These are phyloP conservation scores for Microctenopoma lineatum DNA, from an alignment of 2,797 vertebrate species.

Conservation along the genomic window DNA sequence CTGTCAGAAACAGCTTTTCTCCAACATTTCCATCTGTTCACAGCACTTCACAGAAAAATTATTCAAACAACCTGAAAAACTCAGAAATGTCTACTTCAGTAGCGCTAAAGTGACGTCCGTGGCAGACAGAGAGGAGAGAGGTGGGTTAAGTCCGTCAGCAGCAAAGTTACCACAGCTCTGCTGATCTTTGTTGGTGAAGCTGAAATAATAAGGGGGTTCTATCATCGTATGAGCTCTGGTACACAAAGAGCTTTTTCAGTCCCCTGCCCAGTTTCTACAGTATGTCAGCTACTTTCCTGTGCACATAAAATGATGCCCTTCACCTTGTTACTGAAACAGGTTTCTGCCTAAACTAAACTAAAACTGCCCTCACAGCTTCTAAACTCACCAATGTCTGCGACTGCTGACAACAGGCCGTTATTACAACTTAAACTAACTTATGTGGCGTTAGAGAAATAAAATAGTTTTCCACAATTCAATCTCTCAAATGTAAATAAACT, in stretches of 20 bases:
- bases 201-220: not conserved
- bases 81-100: no score
- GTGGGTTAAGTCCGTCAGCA: no score
- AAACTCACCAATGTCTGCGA: no score
- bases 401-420: not conserved
- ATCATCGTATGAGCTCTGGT: not conserved
- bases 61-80: no score
- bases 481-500: slow-evolving; percentile 18
- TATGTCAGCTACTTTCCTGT: not conserved
- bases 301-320: not conserved
- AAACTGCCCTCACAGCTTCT: no score
- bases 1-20: no score
- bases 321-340: not conserved
- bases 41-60: no score
- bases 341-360: not conserved
- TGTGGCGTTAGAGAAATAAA: slow-evolving; percentile 8
- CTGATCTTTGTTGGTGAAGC: no score
- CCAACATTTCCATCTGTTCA: no score
- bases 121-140: no score
- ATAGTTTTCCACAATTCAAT: slow-evolving; percentile 20
- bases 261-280: not conserved
- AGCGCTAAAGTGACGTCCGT: no score
- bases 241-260: not conserved
- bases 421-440: slow-evolving; percentile 29
- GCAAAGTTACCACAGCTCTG: no score